Conservation (phyloP, 30 jellyfish, hydroid and myxozoan species). For the Calvadosia cruxmelitensis region DNA sequence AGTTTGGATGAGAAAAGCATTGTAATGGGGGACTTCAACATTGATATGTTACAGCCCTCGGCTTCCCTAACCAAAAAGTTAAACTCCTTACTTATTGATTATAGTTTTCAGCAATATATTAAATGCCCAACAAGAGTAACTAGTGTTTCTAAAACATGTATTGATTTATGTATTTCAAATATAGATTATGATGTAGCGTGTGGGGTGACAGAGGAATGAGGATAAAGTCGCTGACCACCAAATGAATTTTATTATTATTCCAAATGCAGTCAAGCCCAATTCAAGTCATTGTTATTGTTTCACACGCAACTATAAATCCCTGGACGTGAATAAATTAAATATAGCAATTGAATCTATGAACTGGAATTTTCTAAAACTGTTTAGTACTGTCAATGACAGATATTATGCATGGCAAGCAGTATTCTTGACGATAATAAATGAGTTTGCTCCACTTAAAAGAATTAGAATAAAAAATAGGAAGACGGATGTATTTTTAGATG, state of each 20-base stretch:
- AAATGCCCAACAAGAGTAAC: not conserved
- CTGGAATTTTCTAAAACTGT: not conserved
- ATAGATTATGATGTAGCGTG: no score
- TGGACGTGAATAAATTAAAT: not conserved
- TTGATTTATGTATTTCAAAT: not conserved
- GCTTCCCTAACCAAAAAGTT: not conserved
- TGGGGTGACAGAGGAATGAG: no score
- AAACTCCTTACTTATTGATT: not conserved
- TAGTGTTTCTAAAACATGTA: not conserved
- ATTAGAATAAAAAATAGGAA: not conserved
- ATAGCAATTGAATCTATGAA: not conserved
- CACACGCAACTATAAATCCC: not conserved
- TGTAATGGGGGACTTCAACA: not conserved
- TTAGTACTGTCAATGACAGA: not conserved
- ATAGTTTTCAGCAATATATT: not conserved
- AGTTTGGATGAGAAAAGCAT: not conserved
- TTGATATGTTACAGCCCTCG: not conserved
- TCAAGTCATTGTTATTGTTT: not conserved
- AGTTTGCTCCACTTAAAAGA: not conserved
- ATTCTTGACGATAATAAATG: not conserved
- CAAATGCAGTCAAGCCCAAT: not conserved
- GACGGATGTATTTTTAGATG: not conserved
- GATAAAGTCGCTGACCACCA: not conserved
- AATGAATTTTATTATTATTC: not conserved
- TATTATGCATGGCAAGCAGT: not conserved